A percentile compares a stretch with the other conserved stretches of the same genome.
These are phyloP conservation scores for Strigamia maritima DNA, from an alignment of 2,888 invertebrate species.

Conservation along the genomic window DNA sequence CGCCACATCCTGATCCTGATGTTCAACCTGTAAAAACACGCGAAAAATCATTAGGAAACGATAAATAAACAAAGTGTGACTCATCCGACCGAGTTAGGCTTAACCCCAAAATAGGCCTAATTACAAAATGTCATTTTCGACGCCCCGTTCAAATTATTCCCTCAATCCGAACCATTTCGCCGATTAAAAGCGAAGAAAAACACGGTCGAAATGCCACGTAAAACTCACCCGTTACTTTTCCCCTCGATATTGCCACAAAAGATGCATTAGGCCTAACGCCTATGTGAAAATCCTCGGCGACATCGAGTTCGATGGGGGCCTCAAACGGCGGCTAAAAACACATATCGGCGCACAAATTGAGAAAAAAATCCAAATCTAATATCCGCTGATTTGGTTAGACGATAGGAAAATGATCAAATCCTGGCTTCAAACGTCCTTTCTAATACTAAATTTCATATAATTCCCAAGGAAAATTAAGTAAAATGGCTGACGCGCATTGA, in stretches of 20 bases:
- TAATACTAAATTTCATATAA: background rate
- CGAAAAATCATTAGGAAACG: too few relatives aligned
- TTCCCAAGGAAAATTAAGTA: constrained; percentile 27
- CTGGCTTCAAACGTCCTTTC: background rate
- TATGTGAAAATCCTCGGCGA: background rate
- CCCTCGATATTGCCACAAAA: background rate
- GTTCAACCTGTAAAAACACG: too few relatives aligned
- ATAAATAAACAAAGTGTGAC: too few relatives aligned
- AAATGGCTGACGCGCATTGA: constrained; percentile 36
- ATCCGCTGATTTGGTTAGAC: background rate
- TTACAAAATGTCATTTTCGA: background rate
- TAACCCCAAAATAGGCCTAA: background rate
- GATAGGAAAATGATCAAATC: background rate
- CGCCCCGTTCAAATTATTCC: too few relatives aligned
- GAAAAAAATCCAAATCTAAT: background rate
- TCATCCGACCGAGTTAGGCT: too few relatives aligned
- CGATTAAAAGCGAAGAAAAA: too few relatives aligned
- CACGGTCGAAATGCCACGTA: background rate
- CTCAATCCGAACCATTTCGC: too few relatives aligned
- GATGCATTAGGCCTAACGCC: background rate
- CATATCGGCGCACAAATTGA: background rate
- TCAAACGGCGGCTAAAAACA: background rate
- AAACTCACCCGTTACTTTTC: background rate
- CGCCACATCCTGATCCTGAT: too few relatives aligned
- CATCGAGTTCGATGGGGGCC: background rate